Evolutionary conservation across 2,888 invertebrate genomes (phyloP).

Genomic region (Catonia carolina): DNA sequence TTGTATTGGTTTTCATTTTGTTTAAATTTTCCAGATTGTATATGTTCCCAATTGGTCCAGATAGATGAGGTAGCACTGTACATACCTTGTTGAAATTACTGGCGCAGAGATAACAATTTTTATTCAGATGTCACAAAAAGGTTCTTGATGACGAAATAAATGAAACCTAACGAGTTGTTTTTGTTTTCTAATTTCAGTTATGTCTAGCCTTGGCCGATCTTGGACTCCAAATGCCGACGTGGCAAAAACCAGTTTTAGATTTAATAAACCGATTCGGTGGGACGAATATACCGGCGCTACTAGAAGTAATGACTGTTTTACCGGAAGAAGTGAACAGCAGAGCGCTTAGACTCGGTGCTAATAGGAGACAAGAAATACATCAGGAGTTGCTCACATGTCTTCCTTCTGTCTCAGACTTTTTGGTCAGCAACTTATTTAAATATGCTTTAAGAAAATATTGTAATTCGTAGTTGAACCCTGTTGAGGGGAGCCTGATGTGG

Average conservation of each 20-base stretch:
- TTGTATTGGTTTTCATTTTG: too few species aligned
- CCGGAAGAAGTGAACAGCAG: slow-evolving; percentile 91
- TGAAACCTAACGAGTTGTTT: too few species aligned
- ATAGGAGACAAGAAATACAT: slow-evolving; percentile 78
- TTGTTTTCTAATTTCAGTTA: slow-evolving; percentile 47
- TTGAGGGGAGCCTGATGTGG: too few species aligned
- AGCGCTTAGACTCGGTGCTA: slow-evolving; percentile 76
- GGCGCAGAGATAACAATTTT: too few species aligned
- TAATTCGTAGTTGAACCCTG: too few species aligned
- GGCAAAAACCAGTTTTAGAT: slow-evolving; percentile 83
- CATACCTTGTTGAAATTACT: too few species aligned
- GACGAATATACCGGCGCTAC: slow-evolving; percentile 68
- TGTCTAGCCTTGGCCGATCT: slow-evolving; percentile 90
- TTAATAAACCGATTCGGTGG: slow-evolving; percentile 69
- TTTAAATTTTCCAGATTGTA: too few species aligned
- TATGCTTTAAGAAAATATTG: too few species aligned
- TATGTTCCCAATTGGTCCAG: too few species aligned
- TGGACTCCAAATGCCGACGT: slow-evolving; percentile 85
- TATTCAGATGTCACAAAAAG: too few species aligned
- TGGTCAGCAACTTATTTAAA: slow-evolving; percentile 51
- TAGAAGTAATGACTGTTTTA: slow-evolving; percentile 88
- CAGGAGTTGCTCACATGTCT: slow-evolving; percentile 71
- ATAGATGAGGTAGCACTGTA: too few species aligned
- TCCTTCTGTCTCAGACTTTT: slow-evolving; percentile 67
- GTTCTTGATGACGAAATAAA: too few species aligned